Conservation (phyloP, 2,797 vertebrate genomes). For the Echeneis naucrates region DNA sequence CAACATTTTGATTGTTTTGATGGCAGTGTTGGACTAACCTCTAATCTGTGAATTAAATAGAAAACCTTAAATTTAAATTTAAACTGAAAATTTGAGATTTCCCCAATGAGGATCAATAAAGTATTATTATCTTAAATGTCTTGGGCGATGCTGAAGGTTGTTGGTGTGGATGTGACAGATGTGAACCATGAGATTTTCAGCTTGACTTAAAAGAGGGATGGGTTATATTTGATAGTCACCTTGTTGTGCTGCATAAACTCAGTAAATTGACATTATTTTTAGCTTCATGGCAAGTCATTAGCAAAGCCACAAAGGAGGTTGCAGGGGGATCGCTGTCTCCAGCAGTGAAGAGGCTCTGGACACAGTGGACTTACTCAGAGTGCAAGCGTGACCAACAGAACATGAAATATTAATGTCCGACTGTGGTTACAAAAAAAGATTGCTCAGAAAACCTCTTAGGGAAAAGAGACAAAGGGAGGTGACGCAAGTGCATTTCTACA, state of each 20-base stretch:
- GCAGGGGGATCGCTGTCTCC: constrained; percentile 53
- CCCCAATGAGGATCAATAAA: no score
- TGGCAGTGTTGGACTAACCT: neutral
- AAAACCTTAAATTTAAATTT: no score
- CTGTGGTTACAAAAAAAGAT: constrained; percentile 73
- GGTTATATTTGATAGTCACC: constrained; percentile 39
- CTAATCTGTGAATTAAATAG: neutral
- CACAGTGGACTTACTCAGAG: constrained; percentile 53
- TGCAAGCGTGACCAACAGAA: constrained; percentile 59
- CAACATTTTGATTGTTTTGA: constrained; percentile 12
- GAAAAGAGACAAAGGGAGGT: constrained; percentile 39
- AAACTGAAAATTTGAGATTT: no score
- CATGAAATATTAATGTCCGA: constrained; percentile 75
- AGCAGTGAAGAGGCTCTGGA: constrained; percentile 50
- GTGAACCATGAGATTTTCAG: constrained; percentile 11
- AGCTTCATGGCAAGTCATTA: constrained; percentile 27
- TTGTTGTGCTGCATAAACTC: constrained; percentile 25
- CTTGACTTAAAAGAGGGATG: constrained; percentile 33
- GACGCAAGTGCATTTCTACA: constrained; percentile 15
- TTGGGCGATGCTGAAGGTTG: constrained; percentile 8
- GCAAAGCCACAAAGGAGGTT: constrained; percentile 39
- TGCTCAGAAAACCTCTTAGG: constrained; percentile 52
- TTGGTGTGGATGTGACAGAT: constrained; percentile 6
- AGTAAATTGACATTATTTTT: constrained; percentile 43
- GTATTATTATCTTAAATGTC: no score